Conservation (phyloP, 2,797 vertebrate species). For the Peromyscus eremicus region DNA sequence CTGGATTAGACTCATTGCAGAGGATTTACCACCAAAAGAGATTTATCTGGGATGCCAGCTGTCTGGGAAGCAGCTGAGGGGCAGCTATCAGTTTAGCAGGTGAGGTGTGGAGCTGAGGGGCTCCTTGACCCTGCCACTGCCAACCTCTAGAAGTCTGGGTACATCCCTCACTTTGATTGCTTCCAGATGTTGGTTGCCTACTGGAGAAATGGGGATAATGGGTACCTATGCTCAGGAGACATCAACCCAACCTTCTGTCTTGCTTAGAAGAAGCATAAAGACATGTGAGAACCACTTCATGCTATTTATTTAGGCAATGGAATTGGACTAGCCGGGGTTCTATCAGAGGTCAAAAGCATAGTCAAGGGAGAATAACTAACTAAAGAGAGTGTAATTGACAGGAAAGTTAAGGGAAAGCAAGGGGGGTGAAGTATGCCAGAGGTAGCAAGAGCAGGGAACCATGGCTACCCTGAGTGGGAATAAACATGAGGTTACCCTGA, state of each 20-base stretch:
- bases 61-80: not conserved
- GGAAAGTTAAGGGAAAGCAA: not conserved
- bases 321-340: not conserved
- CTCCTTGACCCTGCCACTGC: not conserved
- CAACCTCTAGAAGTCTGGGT: not conserved
- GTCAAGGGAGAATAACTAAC: not conserved
- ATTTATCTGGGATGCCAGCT: conserved; percentile 60
- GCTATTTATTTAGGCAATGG: conserved; percentile 2
- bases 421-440: not conserved
- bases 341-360: not conserved
- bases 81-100: not conserved
- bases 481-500: not conserved
- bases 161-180: not conserved
- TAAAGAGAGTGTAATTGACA: conserved; percentile 28
- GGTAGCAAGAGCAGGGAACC: not conserved
- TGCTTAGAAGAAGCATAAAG: conserved; percentile 3
- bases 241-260: not conserved
- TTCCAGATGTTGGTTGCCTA: not conserved
- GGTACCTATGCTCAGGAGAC: not conserved
- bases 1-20: conserved; percentile 62
- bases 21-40: conserved; percentile 10
- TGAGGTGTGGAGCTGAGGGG: not conserved
- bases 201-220: not conserved
- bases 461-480: not conserved
- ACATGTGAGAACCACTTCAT: not conserved